These are phyloP conservation scores for Amphipoea lucens DNA, from an alignment of 2,888 invertebrate species.

Conservation along the genomic window DNA sequence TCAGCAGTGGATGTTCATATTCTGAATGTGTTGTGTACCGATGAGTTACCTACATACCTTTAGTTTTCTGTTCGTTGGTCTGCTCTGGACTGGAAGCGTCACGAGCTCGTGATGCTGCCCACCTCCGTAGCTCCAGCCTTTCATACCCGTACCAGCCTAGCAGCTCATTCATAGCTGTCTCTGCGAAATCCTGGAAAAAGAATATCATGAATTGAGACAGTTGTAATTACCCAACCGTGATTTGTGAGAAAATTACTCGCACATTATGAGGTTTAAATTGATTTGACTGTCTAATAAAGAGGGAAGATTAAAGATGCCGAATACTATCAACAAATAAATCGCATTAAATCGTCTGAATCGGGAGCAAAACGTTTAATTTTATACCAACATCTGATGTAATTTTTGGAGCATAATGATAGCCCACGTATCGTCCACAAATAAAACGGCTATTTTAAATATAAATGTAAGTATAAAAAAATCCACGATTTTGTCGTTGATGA, in stretches of 20 bases:
- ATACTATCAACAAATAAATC: background rate
- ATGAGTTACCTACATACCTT: slow-evolving; percentile 75
- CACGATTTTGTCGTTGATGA: slow-evolving; percentile 77
- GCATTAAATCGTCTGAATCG: slow-evolving; percentile 28
- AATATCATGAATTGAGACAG: slow-evolving; percentile 7
- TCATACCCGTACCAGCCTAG: slow-evolving; percentile 98
- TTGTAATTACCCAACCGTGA: background rate
- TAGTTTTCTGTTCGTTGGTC: slow-evolving; percentile 81
- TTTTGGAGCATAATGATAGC: slow-evolving; percentile 39
- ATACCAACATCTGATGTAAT: slow-evolving; percentile 39
- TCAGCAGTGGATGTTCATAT: background rate
- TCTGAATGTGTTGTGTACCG: background rate
- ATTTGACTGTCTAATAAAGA: slow-evolving; percentile 11
- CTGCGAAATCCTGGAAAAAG: slow-evolving; percentile 95
- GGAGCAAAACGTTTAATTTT: slow-evolving; percentile 22
- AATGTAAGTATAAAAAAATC: slow-evolving; percentile 72
- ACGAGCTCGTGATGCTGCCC: slow-evolving; percentile 86
- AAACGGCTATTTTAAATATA: slow-evolving; percentile 67
- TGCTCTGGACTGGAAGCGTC: slow-evolving; percentile 89
- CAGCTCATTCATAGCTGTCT: slow-evolving; percentile 97
- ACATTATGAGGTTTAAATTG: slow-evolving; percentile 7
- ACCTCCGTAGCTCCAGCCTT: slow-evolving; percentile 91
- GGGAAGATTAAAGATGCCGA: slow-evolving; percentile 24
- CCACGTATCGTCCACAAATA: slow-evolving; percentile 62
- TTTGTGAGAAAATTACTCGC: slow-evolving; percentile 5